Evolutionary conservation across 2,888 invertebrate genomes (phyloP).

Genomic region (Harmothoe impar): DNA sequence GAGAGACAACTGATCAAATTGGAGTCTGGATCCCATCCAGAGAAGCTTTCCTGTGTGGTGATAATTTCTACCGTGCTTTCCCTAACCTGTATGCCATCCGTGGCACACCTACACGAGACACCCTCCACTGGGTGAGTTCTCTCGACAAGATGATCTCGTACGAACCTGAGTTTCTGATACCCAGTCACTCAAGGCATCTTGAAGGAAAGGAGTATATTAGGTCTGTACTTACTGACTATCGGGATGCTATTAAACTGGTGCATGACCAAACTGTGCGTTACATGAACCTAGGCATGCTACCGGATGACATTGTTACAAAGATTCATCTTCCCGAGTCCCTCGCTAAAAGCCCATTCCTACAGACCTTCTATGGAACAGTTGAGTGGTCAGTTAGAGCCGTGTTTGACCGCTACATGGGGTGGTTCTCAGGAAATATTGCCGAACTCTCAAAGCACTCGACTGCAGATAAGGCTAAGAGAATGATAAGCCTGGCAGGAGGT

Average conservation of each 20-base stretch:
- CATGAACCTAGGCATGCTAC: constrained; percentile 76
- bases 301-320: constrained; percentile 76
- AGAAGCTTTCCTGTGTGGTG: constrained; percentile 75
- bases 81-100: constrained; percentile 80
- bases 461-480: constrained; percentile 72
- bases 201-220: constrained; percentile 69
- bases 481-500: constrained; percentile 73
- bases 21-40: constrained; percentile 76
- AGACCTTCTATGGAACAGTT: constrained; percentile 77
- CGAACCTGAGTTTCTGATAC: constrained; percentile 75
- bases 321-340: constrained; percentile 74
- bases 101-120: constrained; percentile 75
- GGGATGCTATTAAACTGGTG: constrained; percentile 79
- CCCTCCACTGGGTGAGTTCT: constrained; percentile 75
- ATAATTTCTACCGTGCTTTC: constrained; percentile 77
- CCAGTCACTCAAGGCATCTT: constrained; percentile 77
- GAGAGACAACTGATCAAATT: constrained; percentile 79
- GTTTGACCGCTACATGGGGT: constrained; percentile 70
- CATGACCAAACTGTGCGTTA: constrained; percentile 79
- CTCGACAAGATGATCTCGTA: constrained; percentile 76
- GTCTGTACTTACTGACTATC: constrained; percentile 58
- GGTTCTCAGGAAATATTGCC: constrained; percentile 67
- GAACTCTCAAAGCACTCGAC: constrained; percentile 64
- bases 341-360: constrained; percentile 73
- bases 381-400: constrained; percentile 77